A percentile compares a stretch with the other conserved stretches of the same genome.
These are phyloP conservation scores for Drosophila demipolita DNA, from an alignment of 2,888 invertebrate genomes.

Conservation along the genomic window DNA sequence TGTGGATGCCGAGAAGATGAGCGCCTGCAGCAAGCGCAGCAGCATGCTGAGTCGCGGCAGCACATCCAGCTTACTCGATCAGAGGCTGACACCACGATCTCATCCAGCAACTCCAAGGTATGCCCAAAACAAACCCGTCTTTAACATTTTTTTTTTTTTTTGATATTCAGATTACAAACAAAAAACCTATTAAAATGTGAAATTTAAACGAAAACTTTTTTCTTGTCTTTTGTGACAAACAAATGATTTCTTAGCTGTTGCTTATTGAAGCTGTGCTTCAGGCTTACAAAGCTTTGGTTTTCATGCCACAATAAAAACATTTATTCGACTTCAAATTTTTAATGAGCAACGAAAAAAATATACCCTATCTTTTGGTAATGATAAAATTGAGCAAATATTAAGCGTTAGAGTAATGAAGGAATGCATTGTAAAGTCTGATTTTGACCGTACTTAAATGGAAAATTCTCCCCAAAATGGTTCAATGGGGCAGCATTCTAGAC, in stretches of 20 bases:
- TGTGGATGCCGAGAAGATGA: slow-evolving; percentile 90
- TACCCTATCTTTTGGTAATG: not conserved
- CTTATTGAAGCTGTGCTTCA: too few species aligned
- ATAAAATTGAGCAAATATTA: not conserved
- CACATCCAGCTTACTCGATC: slow-evolving; percentile 93
- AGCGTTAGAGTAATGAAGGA: not conserved
- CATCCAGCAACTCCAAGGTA: slow-evolving; percentile 96
- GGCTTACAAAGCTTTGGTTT: not conserved
- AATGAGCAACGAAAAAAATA: not conserved
- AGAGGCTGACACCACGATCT: slow-evolving; percentile 94
- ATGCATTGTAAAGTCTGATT: not conserved
- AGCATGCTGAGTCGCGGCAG: slow-evolving; percentile 96
- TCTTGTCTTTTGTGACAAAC: not conserved
- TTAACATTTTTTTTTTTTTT: too few species aligned
- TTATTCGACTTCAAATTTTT: not conserved
- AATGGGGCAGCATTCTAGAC: not conserved
- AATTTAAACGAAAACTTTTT: not conserved
- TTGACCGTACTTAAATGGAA: not conserved
- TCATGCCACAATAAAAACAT: not conserved
- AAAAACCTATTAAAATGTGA: not conserved
- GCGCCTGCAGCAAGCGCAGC: slow-evolving; percentile 94
- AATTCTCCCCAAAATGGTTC: not conserved
- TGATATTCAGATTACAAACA: not conserved
- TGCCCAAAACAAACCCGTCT: not conserved
- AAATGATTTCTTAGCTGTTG: not conserved